phyloP scores from a whole-genome alignment of 2,113 vertebrate species.

The Hepsetus odoe region DNA sequence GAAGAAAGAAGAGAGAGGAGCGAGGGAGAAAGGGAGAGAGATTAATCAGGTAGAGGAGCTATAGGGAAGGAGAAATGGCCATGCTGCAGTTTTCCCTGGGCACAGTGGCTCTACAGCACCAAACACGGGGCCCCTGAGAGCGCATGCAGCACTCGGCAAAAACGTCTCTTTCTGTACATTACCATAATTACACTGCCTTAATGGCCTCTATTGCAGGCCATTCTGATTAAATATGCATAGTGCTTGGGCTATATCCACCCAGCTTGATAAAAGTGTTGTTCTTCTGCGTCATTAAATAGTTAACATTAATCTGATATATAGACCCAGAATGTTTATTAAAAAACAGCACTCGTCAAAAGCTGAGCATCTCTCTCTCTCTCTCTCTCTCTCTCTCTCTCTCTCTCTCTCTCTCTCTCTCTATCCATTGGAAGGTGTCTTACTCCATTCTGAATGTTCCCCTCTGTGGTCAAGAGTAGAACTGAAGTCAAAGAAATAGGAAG shows the following conservation, averaged over 20 bases:
- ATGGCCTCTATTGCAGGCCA: slow-evolving; percentile 55
- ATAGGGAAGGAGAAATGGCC: slow-evolving; percentile 18
- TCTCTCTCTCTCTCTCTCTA: not conserved
- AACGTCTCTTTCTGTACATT: slow-evolving; percentile 58
- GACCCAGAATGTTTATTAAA: slow-evolving; percentile 43
- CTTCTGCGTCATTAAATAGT: slow-evolving; percentile 61
- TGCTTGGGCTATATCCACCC: slow-evolving; percentile 49
- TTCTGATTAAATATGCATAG: slow-evolving; percentile 71
- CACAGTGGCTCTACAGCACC: slow-evolving; percentile 35
- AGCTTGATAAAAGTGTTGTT: slow-evolving; percentile 56
- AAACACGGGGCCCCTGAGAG: slow-evolving; percentile 42
- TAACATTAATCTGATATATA: slow-evolving; percentile 67
- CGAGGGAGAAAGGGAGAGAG: slow-evolving; percentile 15
- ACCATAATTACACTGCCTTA: slow-evolving; percentile 63
- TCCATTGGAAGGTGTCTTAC: slow-evolving; percentile 32
- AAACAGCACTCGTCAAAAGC: slow-evolving; percentile 17
- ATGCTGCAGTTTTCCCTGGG: slow-evolving; percentile 47
- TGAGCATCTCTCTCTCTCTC: slow-evolving; percentile 8
- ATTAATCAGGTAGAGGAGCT: slow-evolving; percentile 6
- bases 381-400: slow-evolving; percentile 3
- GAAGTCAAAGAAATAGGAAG: slow-evolving; percentile 30
- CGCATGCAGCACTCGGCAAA: slow-evolving; percentile 44
- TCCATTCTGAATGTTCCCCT: slow-evolving; percentile 31
- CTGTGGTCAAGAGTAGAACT: slow-evolving; percentile 47
- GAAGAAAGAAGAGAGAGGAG: not conserved